Conservation (phyloP, 2,113 vertebrate genomes). For the Panthera leo region DNA sequence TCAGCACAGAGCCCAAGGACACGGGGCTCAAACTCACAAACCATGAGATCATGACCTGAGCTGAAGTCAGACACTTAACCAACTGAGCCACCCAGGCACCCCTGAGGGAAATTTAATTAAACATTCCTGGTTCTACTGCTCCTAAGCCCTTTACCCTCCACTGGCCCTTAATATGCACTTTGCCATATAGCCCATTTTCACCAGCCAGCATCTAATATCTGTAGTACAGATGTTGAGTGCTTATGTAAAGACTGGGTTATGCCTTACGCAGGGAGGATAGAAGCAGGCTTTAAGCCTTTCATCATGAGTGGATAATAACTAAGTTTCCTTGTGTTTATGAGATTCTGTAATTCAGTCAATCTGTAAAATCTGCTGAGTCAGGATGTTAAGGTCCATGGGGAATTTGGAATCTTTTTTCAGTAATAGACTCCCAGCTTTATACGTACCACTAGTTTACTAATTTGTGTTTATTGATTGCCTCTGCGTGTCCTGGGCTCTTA, state of each 20-base stretch:
- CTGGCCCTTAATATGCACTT: neutral
- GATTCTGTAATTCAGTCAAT: neutral
- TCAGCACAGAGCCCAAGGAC: too few species aligned
- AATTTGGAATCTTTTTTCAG: neutral
- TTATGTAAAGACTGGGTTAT: too few species aligned
- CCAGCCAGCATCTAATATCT: neutral
- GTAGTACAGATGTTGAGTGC: too few species aligned
- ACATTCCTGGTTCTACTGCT: neutral
- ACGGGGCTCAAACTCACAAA: too few species aligned
- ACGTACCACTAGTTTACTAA: neutral
- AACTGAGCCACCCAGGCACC: too few species aligned
- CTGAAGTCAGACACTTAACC: too few species aligned
- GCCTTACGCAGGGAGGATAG: neutral
- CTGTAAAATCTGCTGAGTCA: neutral
- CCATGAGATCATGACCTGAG: too few species aligned
- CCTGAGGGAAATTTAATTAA: neutral
- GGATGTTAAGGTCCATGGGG: neutral
- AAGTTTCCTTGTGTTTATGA: neutral
- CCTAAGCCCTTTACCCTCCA: too few species aligned
- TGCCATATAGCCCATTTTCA: neutral
- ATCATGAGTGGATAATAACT: neutral
- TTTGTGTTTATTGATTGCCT: neutral
- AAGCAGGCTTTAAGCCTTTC: neutral
- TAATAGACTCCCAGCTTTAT: neutral
- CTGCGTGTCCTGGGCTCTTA: neutral